Conservation (phyloP, 2,888 invertebrate genomes). For the Penaeus monodon region DNA sequence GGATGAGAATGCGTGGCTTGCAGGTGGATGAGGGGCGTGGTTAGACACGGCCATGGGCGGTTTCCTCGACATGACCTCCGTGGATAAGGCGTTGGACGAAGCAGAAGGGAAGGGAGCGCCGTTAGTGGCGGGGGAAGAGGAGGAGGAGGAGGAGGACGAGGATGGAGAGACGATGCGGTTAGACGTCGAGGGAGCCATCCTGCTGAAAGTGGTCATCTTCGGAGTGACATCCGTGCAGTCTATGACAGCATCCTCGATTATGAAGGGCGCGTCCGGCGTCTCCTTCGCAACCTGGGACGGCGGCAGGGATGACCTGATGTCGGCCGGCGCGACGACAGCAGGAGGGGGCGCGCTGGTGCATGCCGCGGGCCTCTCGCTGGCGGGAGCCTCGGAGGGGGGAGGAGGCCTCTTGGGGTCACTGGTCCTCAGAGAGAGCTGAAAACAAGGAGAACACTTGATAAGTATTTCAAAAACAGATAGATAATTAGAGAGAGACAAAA, state of each 20-base stretch:
- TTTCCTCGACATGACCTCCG: too few species aligned
- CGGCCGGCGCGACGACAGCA: not conserved
- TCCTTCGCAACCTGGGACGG: not conserved
- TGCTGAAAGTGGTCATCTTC: constrained; percentile 45
- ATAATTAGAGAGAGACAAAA: too few species aligned
- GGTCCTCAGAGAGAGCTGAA: constrained; percentile 37
- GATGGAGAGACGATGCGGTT: not conserved
- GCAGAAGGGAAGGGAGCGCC: not conserved
- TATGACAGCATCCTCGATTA: constrained; percentile 45
- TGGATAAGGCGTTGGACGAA: too few species aligned
- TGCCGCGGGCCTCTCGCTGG: not conserved
- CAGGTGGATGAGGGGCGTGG: too few species aligned
- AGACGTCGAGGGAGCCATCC: not conserved
- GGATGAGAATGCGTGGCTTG: too few species aligned
- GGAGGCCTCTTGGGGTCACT: constrained; percentile 25
- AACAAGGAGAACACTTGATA: not conserved
- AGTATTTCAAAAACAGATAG: not conserved
- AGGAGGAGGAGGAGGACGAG: not conserved
- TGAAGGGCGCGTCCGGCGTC: too few species aligned
- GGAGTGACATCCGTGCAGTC: constrained; percentile 55
- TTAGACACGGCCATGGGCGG: too few species aligned
- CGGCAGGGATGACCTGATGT: not conserved
- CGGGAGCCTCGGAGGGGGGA: not conserved
- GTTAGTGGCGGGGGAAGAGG: constrained; percentile 7
- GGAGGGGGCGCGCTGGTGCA: constrained; percentile 1